Conservation (phyloP, 2,888 invertebrate species). For the Eilema sororculum region DNA sequence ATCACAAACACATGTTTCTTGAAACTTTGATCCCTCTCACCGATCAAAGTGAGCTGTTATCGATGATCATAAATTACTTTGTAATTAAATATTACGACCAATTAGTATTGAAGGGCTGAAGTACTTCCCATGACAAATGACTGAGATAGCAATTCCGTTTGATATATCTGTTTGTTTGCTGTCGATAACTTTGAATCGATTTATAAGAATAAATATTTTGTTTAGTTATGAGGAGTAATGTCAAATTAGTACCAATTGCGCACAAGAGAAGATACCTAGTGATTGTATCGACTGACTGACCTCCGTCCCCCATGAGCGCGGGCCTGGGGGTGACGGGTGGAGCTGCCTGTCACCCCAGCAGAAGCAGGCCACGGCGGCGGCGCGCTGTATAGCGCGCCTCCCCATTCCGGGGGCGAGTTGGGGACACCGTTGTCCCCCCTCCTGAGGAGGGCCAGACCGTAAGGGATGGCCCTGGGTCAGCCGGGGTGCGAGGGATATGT, state of each 20-base stretch:
- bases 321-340: too few relatives aligned
- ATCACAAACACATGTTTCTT: conserved; percentile 46
- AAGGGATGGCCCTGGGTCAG: too few relatives aligned
- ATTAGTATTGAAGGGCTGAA: conserved; percentile 63
- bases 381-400: too few relatives aligned
- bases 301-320: too few relatives aligned
- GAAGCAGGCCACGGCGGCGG: too few relatives aligned
- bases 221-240: neutral
- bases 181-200: conserved; percentile 34
- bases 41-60: conserved; percentile 73
- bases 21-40: conserved; percentile 53
- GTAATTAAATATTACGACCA: conserved; percentile 72
- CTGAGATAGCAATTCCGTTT: conserved; percentile 45
- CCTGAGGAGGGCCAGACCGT: too few relatives aligned
- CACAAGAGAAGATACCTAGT: too few relatives aligned
- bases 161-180: conserved; percentile 40
- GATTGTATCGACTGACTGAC: too few relatives aligned
- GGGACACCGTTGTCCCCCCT: too few relatives aligned
- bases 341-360: too few relatives aligned
- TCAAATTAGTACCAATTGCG: neutral
- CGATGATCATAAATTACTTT: conserved; percentile 72
- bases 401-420: too few relatives aligned
- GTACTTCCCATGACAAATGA: conserved; percentile 51
- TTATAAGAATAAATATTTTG: neutral
- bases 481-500: too few relatives aligned